Evolutionary conservation across 1,140 invertebrate genomes (phyloP).

Genomic region (Cyrtorhinus lividipennis): DNA sequence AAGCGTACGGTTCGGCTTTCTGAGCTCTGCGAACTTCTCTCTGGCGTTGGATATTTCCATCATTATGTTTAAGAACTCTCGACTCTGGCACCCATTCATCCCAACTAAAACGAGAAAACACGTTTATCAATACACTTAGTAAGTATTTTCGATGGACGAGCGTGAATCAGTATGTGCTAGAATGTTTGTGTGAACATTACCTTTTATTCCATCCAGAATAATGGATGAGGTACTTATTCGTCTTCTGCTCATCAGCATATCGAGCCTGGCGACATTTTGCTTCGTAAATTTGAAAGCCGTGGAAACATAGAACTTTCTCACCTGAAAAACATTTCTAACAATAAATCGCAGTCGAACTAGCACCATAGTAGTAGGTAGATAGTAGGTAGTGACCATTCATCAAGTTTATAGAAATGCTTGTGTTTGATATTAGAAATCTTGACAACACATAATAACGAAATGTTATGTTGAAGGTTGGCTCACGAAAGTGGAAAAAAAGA

Average conservation of each 20-base stretch:
- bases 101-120: conserved; percentile 55
- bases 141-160: too few relatives aligned
- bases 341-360: too few relatives aligned
- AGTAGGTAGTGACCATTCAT: too few relatives aligned
- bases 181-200: too few relatives aligned
- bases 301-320: conserved; percentile 91
- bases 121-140: not conserved
- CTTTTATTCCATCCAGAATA: conserved; percentile 98
- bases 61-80: conserved; percentile 83
- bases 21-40: conserved; percentile 76
- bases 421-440: too few relatives aligned
- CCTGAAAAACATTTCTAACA: conserved; percentile 47
- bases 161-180: too few relatives aligned
- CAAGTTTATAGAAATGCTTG: too few relatives aligned
- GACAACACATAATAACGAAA: too few relatives aligned
- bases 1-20: conserved; percentile 42
- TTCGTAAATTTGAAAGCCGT: conserved; percentile 88
- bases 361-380: too few relatives aligned
- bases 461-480: too few relatives aligned
- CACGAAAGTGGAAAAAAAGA: too few relatives aligned
- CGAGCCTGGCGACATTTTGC: conserved; percentile 86
- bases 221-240: conserved; percentile 67
- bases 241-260: conserved; percentile 24
- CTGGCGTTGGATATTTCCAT: conserved; percentile 77
- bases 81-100: conserved; percentile 96